Conservation (phyloP, 2,113 vertebrate genomes). For the Syngnathus typhle region DNA sequence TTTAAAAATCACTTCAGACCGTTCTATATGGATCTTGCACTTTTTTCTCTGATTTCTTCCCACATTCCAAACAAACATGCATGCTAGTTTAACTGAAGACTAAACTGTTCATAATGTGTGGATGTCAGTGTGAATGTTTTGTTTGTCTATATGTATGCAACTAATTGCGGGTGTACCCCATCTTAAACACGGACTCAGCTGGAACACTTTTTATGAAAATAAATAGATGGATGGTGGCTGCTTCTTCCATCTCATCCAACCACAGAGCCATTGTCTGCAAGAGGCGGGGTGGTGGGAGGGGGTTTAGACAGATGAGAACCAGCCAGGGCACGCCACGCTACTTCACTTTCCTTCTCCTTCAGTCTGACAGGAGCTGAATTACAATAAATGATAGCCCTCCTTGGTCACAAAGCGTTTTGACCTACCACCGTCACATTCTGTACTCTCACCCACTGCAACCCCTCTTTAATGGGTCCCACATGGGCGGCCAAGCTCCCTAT, state of each 20-base stretch:
- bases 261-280: constrained; percentile 56
- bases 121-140: too few species aligned
- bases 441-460: constrained; percentile 46
- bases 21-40: too few species aligned
- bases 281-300: constrained; percentile 42
- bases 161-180: too few species aligned
- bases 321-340: constrained; percentile 65
- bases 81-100: too few species aligned
- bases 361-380: constrained; percentile 78
- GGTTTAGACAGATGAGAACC: constrained; percentile 73
- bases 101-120: too few species aligned
- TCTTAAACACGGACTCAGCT: not conserved
- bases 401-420: constrained; percentile 82
- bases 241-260: constrained; percentile 25
- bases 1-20: too few species aligned
- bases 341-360: constrained; percentile 87
- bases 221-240: not conserved
- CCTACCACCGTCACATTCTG: constrained; percentile 73
- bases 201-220: not conserved
- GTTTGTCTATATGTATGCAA: too few species aligned
- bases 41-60: too few species aligned
- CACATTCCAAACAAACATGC: too few species aligned
- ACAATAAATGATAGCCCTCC: constrained; percentile 84
- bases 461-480: constrained; percentile 72
- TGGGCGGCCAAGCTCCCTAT: constrained; percentile 70